These are phyloP conservation scores for Cheirogaleus medius DNA, from an alignment of 2,113 vertebrate species.

Conservation along the genomic window DNA sequence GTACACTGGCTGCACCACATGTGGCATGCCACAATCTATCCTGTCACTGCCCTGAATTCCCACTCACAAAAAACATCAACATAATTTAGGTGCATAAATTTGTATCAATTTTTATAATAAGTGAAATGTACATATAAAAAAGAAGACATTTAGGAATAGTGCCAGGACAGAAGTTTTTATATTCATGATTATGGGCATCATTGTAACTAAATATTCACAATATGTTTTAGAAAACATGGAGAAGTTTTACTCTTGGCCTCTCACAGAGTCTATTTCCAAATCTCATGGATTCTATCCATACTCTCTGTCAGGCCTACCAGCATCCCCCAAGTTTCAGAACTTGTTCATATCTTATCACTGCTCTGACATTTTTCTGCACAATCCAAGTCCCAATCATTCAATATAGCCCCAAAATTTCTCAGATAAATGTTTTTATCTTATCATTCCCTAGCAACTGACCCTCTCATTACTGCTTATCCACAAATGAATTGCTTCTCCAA, in stretches of 20 bases:
- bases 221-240: not conserved
- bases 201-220: not conserved
- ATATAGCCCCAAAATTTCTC: not conserved
- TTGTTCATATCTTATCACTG: not conserved
- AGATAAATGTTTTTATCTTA: not conserved
- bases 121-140: not conserved
- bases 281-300: not conserved
- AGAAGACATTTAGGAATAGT: not conserved
- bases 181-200: not conserved
- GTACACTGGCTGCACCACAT: accelerated
- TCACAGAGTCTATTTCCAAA: not conserved
- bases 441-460: not conserved
- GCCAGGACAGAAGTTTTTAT: not conserved
- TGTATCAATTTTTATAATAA: not conserved
- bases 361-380: not conserved
- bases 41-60: not conserved
- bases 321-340: not conserved
- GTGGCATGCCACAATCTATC: too few relatives aligned
- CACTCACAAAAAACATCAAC: not conserved
- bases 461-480: not conserved
- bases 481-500: not conserved
- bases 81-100: not conserved
- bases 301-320: too few relatives aligned
- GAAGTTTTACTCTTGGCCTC: not conserved
- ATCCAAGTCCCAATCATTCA: not conserved